Conservation (phyloP, 2,797 vertebrate species). For the Acanthopagrus latus region DNA sequence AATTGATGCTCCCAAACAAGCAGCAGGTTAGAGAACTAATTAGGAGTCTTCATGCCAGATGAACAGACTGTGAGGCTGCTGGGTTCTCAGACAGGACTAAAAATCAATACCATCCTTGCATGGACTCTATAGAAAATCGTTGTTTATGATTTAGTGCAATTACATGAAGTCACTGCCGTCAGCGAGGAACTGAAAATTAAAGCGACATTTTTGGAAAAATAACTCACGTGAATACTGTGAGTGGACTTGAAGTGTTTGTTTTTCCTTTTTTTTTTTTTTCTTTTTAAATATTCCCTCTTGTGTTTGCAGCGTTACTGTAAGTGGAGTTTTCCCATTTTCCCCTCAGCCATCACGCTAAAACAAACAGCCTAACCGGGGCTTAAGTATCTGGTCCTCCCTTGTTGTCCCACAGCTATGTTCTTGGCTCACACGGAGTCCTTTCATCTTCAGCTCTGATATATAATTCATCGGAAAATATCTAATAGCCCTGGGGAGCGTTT, state of each 20-base stretch:
- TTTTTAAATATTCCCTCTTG: neutral
- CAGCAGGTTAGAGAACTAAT: conserved; percentile 76
- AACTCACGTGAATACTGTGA: neutral
- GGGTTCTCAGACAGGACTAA: conserved; percentile 46
- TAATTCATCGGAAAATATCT: conserved; percentile 86
- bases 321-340: conserved; percentile 44
- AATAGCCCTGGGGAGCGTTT: conserved; percentile 80
- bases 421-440: conserved; percentile 75
- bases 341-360: conserved; percentile 53
- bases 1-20: conserved; percentile 56
- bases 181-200: neutral
- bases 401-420: conserved; percentile 73
- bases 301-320: conserved; percentile 20
- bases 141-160: neutral
- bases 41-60: conserved; percentile 70
- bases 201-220: no score
- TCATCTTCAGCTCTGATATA: conserved; percentile 84
- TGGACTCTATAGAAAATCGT: conserved; percentile 1
- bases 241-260: neutral
- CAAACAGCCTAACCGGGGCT: conserved; percentile 66
- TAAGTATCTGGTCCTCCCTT: conserved; percentile 58
- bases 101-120: conserved; percentile 64
- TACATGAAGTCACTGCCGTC: neutral
- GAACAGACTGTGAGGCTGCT: conserved; percentile 67
- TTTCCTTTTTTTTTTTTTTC: neutral